A percentile compares a stretch with the other conserved stretches of the same genome.
Evolutionary conservation across 2,797 vertebrate species (phyloP).

Genomic region (Dendrocincla tyrannina): DNA sequence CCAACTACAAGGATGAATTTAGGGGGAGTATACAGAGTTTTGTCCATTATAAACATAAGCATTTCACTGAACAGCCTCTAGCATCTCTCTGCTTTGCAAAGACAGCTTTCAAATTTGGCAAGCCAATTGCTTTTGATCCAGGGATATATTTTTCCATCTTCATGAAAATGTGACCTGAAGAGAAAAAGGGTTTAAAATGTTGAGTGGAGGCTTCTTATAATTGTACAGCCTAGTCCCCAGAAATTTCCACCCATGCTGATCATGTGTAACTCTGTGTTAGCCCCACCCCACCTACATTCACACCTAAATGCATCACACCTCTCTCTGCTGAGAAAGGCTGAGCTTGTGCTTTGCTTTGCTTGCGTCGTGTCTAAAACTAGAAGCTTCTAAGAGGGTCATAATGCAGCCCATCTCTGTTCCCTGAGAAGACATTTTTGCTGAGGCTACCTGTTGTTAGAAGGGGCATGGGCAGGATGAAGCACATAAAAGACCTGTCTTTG

Average conservation of each 20-base stretch:
- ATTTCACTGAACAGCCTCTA: neutral
- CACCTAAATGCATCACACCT: neutral
- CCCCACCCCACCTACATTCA: neutral
- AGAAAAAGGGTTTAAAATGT: neutral
- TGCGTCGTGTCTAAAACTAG: neutral
- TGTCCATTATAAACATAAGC: neutral
- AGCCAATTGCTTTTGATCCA: neutral
- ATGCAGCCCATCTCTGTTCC: neutral
- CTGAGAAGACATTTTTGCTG: neutral
- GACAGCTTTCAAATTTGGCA: neutral
- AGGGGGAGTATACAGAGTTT: neutral
- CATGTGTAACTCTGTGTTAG: neutral
- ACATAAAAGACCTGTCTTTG: neutral
- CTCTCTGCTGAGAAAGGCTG: neutral
- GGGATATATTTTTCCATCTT: neutral
- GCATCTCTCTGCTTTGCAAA: neutral
- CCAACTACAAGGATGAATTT: slow-evolving; percentile 10
- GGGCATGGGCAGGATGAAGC: neutral
- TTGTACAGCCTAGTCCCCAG: neutral
- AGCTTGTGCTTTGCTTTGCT: neutral
- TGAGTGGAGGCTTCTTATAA: neutral
- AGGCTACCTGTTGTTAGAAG: neutral
- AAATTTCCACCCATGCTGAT: neutral
- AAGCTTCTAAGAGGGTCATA: neutral
- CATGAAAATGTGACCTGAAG: neutral